phyloP scores from a whole-genome alignment of 2,797 vertebrate species.

The Prunella strophiata region DNA sequence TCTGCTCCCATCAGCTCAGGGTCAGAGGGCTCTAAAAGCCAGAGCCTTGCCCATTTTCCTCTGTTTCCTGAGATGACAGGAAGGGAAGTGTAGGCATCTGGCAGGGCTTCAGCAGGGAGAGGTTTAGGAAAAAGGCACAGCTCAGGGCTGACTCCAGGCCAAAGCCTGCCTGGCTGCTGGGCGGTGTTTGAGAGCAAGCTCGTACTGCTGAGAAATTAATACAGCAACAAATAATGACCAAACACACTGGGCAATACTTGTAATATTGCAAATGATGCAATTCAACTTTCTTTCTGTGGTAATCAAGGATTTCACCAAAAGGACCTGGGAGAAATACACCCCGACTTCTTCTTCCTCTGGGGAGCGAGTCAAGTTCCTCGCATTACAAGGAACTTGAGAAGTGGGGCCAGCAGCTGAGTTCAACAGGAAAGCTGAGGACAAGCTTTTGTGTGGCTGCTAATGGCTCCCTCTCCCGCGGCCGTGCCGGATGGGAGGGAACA shows the following conservation, averaged over 20 bases:
- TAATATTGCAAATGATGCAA: constrained; percentile 16
- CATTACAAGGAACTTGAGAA: constrained; percentile 35
- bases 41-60: neutral
- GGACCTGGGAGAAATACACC: constrained; percentile 9
- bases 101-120: neutral
- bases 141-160: constrained; percentile 19
- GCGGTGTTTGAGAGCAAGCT: neutral
- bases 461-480: neutral
- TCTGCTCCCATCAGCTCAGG: neutral
- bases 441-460: constrained; percentile 32
- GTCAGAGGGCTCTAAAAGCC: neutral
- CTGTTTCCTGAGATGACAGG: constrained; percentile 17
- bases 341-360: neutral
- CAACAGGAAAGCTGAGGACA: constrained; percentile 65
- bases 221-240: constrained; percentile 4
- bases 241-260: neutral
- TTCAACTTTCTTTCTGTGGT: constrained; percentile 7
- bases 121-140: constrained; percentile 32
- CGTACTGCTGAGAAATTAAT: constrained; percentile 28
- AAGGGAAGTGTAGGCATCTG: constrained; percentile 15
- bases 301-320: constrained; percentile 18
- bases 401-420: constrained; percentile 42
- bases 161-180: neutral
- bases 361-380: constrained; percentile 37
- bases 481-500: constrained; percentile 24